Percentiles rank a stretch among this genome's conserved stretches.
phyloP scores from a whole-genome alignment of 2,888 invertebrate species.

The Ectemnius cavifrons region DNA sequence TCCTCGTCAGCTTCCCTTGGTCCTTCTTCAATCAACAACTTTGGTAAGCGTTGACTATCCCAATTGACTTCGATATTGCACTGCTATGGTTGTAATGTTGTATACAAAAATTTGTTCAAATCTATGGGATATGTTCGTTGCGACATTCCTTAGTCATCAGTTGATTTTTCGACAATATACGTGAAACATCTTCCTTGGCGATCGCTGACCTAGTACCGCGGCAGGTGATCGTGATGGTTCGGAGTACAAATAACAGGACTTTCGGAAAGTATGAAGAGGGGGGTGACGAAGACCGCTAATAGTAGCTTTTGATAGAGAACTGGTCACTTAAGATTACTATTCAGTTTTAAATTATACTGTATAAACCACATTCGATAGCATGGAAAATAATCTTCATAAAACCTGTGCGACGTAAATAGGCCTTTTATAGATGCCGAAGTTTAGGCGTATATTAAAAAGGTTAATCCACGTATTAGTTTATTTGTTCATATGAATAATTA shows the following conservation, averaged over 20 bases:
- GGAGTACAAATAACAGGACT: constrained; percentile 39
- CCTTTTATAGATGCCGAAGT: no score
- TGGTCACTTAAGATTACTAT: no score
- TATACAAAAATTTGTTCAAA: no score
- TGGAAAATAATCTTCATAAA: no score
- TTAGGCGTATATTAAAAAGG: no score
- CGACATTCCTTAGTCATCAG: neutral
- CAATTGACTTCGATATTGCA: neutral
- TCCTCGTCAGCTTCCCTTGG: neutral
- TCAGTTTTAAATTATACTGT: no score
- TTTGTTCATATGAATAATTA: no score
- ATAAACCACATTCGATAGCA: no score
- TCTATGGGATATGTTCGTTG: neutral
- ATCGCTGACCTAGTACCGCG: constrained; percentile 10
- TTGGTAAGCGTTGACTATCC: no score
- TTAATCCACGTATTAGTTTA: no score
- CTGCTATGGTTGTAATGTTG: neutral
- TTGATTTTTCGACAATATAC: neutral
- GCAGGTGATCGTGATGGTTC: neutral
- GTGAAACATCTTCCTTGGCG: neutral
- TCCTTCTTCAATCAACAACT: neutral
- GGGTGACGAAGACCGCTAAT: neutral
- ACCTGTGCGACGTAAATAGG: no score
- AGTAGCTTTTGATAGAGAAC: neutral
- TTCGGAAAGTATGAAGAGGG: neutral